phyloP scores from a whole-genome alignment of 2,113 vertebrate genomes.

The Amphiprion percula region DNA sequence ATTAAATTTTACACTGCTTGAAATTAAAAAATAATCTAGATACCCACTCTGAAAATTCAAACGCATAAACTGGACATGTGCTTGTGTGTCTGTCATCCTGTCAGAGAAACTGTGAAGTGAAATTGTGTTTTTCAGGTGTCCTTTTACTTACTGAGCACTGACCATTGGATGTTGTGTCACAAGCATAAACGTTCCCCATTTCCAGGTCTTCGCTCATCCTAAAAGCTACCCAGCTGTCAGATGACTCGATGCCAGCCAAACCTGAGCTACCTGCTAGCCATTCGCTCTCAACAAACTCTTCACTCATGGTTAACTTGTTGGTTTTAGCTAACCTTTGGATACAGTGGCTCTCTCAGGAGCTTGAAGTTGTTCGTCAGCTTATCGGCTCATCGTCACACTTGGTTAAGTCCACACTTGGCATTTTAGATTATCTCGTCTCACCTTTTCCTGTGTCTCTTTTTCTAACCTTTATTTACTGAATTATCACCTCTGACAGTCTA shows the following conservation, averaged over 20 bases:
- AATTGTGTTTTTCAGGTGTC: slow-evolving; percentile 1
- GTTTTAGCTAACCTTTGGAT: slow-evolving; percentile 12
- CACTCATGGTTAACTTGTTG: slow-evolving; percentile 33
- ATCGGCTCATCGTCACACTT: slow-evolving; percentile 28
- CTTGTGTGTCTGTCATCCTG: neutral
- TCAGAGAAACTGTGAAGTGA: neutral
- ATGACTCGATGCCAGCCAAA: slow-evolving; percentile 23
- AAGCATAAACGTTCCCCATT: slow-evolving; percentile 57
- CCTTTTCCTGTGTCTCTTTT: neutral
- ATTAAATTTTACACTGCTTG: too few relatives aligned
- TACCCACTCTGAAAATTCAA: neutral
- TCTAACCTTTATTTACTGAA: slow-evolving; percentile 6
- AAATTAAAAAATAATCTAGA: too few relatives aligned
- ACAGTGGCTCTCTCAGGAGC: slow-evolving; percentile 35
- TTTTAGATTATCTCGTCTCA: slow-evolving; percentile 25
- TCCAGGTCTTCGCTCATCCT: slow-evolving; percentile 44
- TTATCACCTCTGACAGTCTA: neutral
- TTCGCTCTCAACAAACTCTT: slow-evolving; percentile 16
- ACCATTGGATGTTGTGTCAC: slow-evolving; percentile 46
- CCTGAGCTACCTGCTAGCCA: slow-evolving; percentile 14
- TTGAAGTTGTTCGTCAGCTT: slow-evolving; percentile 66
- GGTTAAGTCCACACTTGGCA: slow-evolving; percentile 35
- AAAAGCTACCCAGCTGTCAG: slow-evolving; percentile 36
- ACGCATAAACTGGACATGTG: neutral
- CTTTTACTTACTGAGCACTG: slow-evolving; percentile 72